Percentiles rank a stretch among this genome's conserved stretches.
Evolutionary conservation across 2,113 vertebrate species (phyloP).

Genomic region (Eretmochelys imbricata): DNA sequence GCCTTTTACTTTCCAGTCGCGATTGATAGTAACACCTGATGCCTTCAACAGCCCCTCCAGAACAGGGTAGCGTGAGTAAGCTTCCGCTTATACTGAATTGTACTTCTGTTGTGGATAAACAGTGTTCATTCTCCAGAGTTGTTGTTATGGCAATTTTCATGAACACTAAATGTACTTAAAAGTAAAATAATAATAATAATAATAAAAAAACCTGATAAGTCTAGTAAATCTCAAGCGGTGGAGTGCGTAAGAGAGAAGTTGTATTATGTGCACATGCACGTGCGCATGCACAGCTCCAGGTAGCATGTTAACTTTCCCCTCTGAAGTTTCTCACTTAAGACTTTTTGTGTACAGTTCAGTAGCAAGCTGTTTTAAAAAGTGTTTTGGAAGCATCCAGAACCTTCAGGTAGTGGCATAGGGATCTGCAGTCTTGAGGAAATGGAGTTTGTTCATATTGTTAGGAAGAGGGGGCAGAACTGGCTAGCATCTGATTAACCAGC

Average conservation of each 20-base stretch:
- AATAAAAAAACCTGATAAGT: neutral
- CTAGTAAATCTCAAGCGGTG: neutral
- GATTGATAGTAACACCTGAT: neutral
- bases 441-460: rapidly evolving
- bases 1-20: neutral
- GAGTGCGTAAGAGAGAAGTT: neutral
- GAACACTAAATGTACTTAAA: neutral
- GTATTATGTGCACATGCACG: neutral
- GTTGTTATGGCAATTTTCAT: neutral
- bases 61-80: neutral
- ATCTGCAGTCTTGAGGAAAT: neutral
- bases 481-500: neutral
- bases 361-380: neutral
- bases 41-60: neutral
- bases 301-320: neutral
- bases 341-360: neutral
- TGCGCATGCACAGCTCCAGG: neutral
- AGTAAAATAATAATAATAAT: neutral
- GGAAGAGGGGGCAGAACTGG: neutral
- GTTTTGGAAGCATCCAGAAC: neutral
- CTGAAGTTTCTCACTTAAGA: neutral
- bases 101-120: neutral
- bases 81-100: neutral
- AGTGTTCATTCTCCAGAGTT: neutral
- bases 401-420: neutral